Evolutionary conservation across 2,113 vertebrate genomes (phyloP).

Genomic region (Helogale parvula): DNA sequence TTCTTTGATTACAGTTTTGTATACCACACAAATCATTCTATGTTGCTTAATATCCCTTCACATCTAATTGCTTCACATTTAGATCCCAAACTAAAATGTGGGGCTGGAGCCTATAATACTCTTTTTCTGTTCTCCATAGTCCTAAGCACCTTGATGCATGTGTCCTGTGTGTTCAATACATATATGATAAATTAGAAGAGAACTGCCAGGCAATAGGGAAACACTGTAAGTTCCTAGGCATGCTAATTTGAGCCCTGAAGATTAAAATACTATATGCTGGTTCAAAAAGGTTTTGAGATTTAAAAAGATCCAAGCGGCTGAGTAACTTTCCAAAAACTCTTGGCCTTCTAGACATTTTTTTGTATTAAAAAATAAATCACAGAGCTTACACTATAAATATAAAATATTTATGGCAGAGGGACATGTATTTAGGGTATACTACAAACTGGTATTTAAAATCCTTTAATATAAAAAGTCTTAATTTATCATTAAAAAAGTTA

Average conservation of each 20-base stretch:
- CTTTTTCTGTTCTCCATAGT: not conserved
- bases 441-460: conserved; percentile 7
- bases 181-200: not conserved
- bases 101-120: not conserved
- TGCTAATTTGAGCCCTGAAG: not conserved
- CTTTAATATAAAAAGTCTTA: not conserved
- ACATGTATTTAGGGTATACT: not conserved
- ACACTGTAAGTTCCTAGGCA: not conserved
- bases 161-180: not conserved
- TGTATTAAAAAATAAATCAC: not conserved
- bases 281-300: not conserved
- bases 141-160: not conserved
- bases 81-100: not conserved
- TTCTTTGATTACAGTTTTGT: not conserved
- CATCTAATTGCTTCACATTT: conserved; percentile 18
- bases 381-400: not conserved
- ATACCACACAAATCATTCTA: not conserved
- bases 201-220: not conserved
- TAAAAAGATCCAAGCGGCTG: not conserved
- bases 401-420: conserved; percentile 27
- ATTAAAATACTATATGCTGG: not conserved
- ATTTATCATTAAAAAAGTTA: not conserved
- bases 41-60: not conserved
- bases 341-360: not conserved
- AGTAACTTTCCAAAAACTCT: not conserved